These are phyloP conservation scores for Epirrhoe alternata DNA, from an alignment of 2,888 invertebrate species.

Conservation along the genomic window DNA sequence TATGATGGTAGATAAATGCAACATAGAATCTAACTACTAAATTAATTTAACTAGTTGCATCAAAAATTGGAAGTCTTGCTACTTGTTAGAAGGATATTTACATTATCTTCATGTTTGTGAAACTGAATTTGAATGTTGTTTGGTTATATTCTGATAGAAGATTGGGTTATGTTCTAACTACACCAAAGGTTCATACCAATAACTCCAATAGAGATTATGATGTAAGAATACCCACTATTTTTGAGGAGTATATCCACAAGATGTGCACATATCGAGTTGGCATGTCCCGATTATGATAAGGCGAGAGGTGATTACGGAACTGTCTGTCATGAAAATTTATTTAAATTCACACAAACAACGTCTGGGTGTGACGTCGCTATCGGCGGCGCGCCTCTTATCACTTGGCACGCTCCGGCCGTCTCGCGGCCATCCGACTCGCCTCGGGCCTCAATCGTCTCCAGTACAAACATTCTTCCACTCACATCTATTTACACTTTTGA, in stretches of 20 bases:
- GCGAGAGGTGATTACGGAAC: slow-evolving; percentile 84
- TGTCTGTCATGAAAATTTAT: slow-evolving; percentile 85
- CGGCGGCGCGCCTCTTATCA: slow-evolving; percentile 85
- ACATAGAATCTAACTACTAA: not conserved
- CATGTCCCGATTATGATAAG: slow-evolving; percentile 74
- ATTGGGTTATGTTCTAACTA: not conserved
- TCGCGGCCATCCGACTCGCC: slow-evolving; percentile 73
- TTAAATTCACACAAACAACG: slow-evolving; percentile 85
- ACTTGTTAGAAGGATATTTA: not conserved
- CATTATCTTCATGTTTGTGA: not conserved
- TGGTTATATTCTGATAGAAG: not conserved
- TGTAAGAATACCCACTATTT: slow-evolving; percentile 48
- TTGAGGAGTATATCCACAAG: slow-evolving; percentile 51
- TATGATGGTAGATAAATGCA: not conserved
- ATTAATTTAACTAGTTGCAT: not conserved
- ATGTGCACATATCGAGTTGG: slow-evolving; percentile 66
- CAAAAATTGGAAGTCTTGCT: not conserved
- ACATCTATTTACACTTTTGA: slow-evolving; percentile 53
- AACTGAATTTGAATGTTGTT: not conserved
- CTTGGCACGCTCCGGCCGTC: slow-evolving; percentile 84
- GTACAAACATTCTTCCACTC: slow-evolving; percentile 68
- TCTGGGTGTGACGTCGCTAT: slow-evolving; percentile 85
- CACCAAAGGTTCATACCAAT: not conserved
- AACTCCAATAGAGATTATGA: not conserved
- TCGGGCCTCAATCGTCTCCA: slow-evolving; percentile 69